Base-by-base conservation (phyloP, 1,140 invertebrate species). In the Aleiodes sp. region DNA sequence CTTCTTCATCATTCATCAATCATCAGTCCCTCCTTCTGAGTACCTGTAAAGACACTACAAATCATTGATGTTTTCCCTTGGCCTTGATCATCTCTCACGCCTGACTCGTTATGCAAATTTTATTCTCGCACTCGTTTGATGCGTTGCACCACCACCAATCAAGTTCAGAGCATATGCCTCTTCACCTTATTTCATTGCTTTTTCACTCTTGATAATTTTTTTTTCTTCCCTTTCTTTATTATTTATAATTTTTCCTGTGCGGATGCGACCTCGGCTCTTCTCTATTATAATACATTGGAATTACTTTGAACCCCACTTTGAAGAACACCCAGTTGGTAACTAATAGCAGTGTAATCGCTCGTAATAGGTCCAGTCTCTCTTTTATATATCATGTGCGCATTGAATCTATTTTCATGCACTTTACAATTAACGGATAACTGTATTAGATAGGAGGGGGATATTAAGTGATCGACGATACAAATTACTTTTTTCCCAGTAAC, bases 301-400 rank as follows among this genome's bases (percentile, higher is more conserved):
- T 35, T 59, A 21, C 31, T 28, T 63, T 33, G 39, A 33, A 43
- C 19, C 31, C 31, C 28, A 43, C 57, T 74, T 26, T 64, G 12
- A 31, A 43, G 78, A 80, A 80, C 78, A 78, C 76, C 77, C 78
- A 72, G 79, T 80, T 77, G 77, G 77, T 80, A 81, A 80, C 78
- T 81, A 80, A 81, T 81, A 80, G 79, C 76, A 75, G 79, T 80
- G 77, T 80, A 81, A 81, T 81, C 76, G 78, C 73, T 78, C 71
- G 78, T 81, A 81, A 81, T 78, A 77, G 79, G 73, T 77, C 78
- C 76, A 41, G 35, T 12, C 56, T 29, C 26, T n/a, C 10, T 14
- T 14, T 10, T 26, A 26, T 65, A 28, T 66, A 66, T 26, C 19
- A 57, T 64, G 26, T 46, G 28, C 21, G 46, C 19, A 41, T 24